Percentiles rank a stretch among this genome's conserved stretches.
phyloP scores from a whole-genome alignment of 2,888 invertebrate genomes.

The Emmelina monodactyla region DNA sequence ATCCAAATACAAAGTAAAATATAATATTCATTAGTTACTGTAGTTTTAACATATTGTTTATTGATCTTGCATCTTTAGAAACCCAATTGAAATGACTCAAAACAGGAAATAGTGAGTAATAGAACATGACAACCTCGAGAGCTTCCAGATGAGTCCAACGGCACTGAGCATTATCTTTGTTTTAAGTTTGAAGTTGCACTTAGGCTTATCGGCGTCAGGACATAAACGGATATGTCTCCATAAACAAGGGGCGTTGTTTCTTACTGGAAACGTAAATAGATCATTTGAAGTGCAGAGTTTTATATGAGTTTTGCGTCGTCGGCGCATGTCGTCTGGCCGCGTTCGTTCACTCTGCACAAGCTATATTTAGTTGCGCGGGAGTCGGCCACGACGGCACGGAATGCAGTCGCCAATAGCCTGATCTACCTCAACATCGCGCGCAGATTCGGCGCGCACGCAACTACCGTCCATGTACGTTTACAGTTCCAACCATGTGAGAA shows the following conservation, averaged over 20 bases:
- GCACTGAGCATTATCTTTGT: constrained; percentile 1
- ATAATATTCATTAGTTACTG: too few relatives aligned
- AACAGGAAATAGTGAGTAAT: too few relatives aligned
- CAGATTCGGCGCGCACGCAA: constrained; percentile 46
- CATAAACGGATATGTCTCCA: not conserved
- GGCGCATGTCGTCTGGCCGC: constrained; percentile 23
- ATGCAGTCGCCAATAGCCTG: constrained; percentile 41
- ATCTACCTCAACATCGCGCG: constrained; percentile 51
- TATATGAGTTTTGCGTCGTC: constrained; percentile 11
- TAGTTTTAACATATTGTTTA: too few relatives aligned
- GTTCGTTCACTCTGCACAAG: constrained; percentile 54
- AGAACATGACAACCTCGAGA: too few relatives aligned
- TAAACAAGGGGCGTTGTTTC: constrained; percentile 1
- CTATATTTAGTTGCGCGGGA: constrained; percentile 55
- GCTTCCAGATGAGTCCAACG: not conserved
- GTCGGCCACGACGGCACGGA: constrained; percentile 31
- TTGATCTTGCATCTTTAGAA: too few relatives aligned
- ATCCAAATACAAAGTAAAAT: too few relatives aligned
- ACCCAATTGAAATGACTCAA: too few relatives aligned
- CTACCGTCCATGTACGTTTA: constrained; percentile 21
- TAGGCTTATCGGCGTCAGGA: not conserved
- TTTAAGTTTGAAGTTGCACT: not conserved
- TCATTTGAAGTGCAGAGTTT: not conserved
- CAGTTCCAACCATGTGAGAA: too few relatives aligned
- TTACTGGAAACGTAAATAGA: not conserved